These are phyloP conservation scores for Parauchenoglanis punctatus DNA, from an alignment of 2,797 vertebrate species.

Conservation along the genomic window DNA sequence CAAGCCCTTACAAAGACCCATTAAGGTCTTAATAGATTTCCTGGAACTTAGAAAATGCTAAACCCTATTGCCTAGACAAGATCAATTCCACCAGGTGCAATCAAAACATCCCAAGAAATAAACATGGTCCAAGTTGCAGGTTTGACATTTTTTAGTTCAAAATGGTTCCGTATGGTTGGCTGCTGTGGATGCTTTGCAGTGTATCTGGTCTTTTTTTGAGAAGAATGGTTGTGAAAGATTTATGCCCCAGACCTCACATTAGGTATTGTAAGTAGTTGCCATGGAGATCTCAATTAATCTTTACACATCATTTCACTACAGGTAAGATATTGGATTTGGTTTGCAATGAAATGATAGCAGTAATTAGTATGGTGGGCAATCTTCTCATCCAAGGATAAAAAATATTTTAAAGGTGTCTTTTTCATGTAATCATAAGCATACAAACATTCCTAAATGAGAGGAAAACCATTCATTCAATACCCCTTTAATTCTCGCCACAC, in stretches of 20 bases:
- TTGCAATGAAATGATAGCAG: slow-evolving; percentile 50
- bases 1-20: not conserved
- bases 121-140: slow-evolving; percentile 67
- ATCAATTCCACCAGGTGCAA: slow-evolving; percentile 69
- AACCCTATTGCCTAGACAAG: slow-evolving; percentile 54
- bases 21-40: slow-evolving; percentile 35
- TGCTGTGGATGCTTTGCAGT: slow-evolving; percentile 63
- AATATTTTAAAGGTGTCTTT: slow-evolving; percentile 51
- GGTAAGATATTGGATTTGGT: slow-evolving; percentile 55
- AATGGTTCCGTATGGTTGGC: slow-evolving; percentile 66
- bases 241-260: slow-evolving; percentile 64
- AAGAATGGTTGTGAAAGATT: slow-evolving; percentile 63
- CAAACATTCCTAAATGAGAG: not conserved
- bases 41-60: slow-evolving; percentile 46
- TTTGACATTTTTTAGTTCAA: slow-evolving; percentile 71
- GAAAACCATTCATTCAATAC: not conserved
- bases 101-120: slow-evolving; percentile 67
- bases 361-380: slow-evolving; percentile 43
- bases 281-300: slow-evolving; percentile 66
- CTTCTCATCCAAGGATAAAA: slow-evolving; percentile 56
- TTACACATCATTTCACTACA: slow-evolving; percentile 60
- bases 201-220: slow-evolving; percentile 69
- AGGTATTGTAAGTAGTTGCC: slow-evolving; percentile 64
- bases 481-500: not conserved
- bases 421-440: slow-evolving; percentile 15